phyloP scores from a whole-genome alignment of 2,797 vertebrate species.

The Miichthys miiuy region DNA sequence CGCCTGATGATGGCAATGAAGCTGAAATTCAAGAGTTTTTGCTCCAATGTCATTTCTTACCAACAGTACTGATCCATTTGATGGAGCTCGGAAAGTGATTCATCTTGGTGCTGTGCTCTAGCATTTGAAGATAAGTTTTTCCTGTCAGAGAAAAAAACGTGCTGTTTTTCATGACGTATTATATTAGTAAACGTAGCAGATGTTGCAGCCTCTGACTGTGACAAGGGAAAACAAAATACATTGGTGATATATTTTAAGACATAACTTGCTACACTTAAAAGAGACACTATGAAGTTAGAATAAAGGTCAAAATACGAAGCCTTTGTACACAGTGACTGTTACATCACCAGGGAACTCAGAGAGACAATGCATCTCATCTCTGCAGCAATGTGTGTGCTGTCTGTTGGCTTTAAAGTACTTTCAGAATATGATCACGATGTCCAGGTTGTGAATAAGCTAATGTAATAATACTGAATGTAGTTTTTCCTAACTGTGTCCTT shows the following conservation, averaged over 20 bases:
- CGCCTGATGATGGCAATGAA: neutral
- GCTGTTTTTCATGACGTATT: neutral
- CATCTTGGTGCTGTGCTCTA: neutral
- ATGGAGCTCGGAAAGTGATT: neutral
- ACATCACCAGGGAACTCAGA: neutral
- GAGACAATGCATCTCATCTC: conserved; percentile 10
- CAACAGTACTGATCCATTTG: neutral
- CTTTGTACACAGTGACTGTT: neutral
- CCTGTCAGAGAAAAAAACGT: neutral
- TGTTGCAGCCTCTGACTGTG: neutral
- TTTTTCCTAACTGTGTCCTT: neutral
- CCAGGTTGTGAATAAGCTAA: neutral
- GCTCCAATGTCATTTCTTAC: neutral
- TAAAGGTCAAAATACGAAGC: neutral
- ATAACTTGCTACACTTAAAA: neutral
- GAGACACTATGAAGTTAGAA: neutral
- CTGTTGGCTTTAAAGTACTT: neutral
- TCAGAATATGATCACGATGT: neutral
- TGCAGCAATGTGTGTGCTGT: neutral
- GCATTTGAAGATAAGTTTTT: neutral
- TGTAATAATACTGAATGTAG: neutral
- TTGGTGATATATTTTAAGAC: neutral
- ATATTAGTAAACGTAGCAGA: neutral
- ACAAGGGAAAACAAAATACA: neutral
- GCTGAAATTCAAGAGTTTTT: neutral